Conservation (phyloP, 2,797 vertebrate genomes). For the Melanotaenia trifasciata region DNA sequence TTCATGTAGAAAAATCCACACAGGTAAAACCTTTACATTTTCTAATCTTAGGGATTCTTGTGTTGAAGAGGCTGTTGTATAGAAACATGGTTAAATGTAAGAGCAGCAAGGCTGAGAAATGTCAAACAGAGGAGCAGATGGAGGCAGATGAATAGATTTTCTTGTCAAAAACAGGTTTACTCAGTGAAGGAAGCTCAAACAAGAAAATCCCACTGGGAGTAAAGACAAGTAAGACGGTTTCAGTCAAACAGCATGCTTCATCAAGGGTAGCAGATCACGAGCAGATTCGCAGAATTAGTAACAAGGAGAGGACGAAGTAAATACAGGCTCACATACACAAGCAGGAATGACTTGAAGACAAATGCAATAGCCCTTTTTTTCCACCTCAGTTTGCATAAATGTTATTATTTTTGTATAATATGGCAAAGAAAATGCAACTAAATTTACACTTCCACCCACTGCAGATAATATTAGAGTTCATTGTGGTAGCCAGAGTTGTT, state of each 20-base stretch:
- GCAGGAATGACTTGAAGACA: background rate
- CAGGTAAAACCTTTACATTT: background rate
- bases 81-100: background rate
- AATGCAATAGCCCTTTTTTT: background rate
- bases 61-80: background rate
- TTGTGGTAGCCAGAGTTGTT: background rate
- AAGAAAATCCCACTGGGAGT: background rate
- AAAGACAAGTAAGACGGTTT: background rate
- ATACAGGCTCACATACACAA: background rate
- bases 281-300: background rate
- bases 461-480: background rate
- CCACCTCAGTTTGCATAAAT: background rate
- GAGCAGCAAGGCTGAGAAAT: conserved; percentile 3
- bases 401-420: background rate
- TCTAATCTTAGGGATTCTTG: background rate
- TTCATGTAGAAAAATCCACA: background rate
- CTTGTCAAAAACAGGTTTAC: conserved; percentile 6
- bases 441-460: background rate
- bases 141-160: conserved; percentile 2
- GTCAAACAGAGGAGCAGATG: background rate
- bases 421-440: background rate
- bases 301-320: background rate
- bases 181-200: background rate
- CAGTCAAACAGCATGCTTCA: conserved; percentile 6
- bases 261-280: background rate